Conservation (phyloP, 92 coral and sea anemone genomes). For the Phenganax stokvisi region DNA sequence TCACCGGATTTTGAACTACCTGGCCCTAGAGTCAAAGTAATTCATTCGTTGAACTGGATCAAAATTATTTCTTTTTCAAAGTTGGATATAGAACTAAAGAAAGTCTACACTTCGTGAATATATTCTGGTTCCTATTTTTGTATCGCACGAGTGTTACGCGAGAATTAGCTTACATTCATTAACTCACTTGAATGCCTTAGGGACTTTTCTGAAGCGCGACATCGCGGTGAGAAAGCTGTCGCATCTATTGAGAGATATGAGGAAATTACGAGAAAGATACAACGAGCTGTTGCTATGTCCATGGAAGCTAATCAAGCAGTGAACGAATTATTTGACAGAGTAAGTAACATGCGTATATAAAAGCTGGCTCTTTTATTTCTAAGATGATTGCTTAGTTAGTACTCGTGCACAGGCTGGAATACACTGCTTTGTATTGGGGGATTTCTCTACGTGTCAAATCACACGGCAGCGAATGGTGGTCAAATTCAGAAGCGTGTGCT, state of each 20-base stretch:
- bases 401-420: too few species aligned
- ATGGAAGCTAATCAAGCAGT: constrained; percentile 61
- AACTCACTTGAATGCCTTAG: constrained; percentile 32
- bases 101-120: too few species aligned
- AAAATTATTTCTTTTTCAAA: too few species aligned
- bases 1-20: too few species aligned
- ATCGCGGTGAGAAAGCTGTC: constrained; percentile 78
- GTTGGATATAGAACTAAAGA: too few species aligned
- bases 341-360: constrained; percentile 40
- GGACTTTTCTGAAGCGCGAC: constrained; percentile 56
- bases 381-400: not conserved
- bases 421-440: too few species aligned
- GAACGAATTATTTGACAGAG: constrained; percentile 61
- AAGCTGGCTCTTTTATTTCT: not conserved
- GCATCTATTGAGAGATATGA: constrained; percentile 71
- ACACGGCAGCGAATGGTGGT: too few species aligned
- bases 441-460: too few species aligned
- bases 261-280: constrained; percentile 59
- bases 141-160: too few species aligned
- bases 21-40: too few species aligned
- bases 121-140: not conserved
- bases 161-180: not conserved
- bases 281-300: constrained; percentile 65
- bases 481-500: too few species aligned
- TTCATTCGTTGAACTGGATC: too few species aligned